These are phyloP conservation scores for Akabosia matsudoensis DNA, from an alignment of 1,140 invertebrate genomes.

Conservation along the genomic window DNA sequence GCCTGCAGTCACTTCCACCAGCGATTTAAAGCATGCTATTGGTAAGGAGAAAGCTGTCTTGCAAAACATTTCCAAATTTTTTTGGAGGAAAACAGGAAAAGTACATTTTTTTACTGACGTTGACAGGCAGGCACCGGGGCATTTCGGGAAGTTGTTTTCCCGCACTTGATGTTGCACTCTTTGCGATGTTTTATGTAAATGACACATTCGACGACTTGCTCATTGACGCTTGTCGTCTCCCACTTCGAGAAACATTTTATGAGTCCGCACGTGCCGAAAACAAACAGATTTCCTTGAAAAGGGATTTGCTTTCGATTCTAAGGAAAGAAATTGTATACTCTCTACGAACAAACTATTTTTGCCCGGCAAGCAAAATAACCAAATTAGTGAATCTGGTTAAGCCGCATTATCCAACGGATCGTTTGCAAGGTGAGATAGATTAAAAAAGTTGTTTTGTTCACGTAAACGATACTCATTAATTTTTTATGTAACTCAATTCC, in stretches of 20 bases:
- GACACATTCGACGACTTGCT: slow-evolving; percentile 27
- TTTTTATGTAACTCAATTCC: background rate
- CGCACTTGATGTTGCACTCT: slow-evolving; percentile 26
- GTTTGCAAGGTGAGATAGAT: background rate
- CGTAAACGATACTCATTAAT: too few species aligned
- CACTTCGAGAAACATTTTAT: background rate
- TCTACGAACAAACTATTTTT: slow-evolving; percentile 18
- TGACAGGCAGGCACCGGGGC: background rate
- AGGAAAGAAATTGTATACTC: slow-evolving; percentile 34
- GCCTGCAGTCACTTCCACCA: background rate
- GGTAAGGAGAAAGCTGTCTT: background rate
- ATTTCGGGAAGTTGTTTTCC: background rate
- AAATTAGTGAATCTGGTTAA: slow-evolving; percentile 8
- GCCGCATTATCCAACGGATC: background rate
- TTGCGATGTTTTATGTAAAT: slow-evolving; percentile 31
- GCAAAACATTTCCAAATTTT: background rate
- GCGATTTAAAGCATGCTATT: background rate
- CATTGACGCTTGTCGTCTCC: background rate
- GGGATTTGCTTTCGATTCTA: background rate
- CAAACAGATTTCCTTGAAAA: background rate
- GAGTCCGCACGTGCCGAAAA: background rate
- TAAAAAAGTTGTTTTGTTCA: background rate
- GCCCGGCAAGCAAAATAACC: slow-evolving; percentile 19
- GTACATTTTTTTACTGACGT: background rate
- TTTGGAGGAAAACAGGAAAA: background rate